These are phyloP conservation scores for Merluccius polli DNA, from an alignment of 2,797 vertebrate species.

Conservation along the genomic window DNA sequence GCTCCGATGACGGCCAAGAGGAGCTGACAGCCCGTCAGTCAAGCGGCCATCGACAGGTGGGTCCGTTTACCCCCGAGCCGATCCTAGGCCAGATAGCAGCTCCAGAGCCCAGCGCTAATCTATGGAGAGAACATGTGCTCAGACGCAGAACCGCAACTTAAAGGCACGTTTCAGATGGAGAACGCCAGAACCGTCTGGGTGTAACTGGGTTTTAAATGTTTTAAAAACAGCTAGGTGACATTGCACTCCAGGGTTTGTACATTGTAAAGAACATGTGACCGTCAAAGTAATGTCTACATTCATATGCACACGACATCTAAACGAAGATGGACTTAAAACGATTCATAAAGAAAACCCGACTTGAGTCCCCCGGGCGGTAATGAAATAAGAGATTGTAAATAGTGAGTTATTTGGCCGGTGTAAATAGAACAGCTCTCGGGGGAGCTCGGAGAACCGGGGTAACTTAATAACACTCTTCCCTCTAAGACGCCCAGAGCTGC, in stretches of 20 bases:
- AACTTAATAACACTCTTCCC: slow-evolving; percentile 47
- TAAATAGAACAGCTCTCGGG: slow-evolving; percentile 44
- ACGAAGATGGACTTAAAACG: slow-evolving; percentile 22
- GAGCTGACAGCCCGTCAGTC: slow-evolving; percentile 76
- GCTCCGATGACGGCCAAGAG: slow-evolving; percentile 57
- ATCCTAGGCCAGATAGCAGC: slow-evolving; percentile 63
- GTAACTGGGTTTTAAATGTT: neutral
- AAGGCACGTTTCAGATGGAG: neutral
- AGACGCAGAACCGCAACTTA: slow-evolving; percentile 25
- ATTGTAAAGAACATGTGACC: neutral
- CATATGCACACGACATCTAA: neutral
- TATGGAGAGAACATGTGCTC: slow-evolving; percentile 41
- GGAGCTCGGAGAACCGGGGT: slow-evolving; percentile 37
- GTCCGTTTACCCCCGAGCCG: slow-evolving; percentile 64
- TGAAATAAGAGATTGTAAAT: slow-evolving; percentile 44
- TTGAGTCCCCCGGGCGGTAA: slow-evolving; percentile 42
- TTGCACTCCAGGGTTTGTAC: neutral
- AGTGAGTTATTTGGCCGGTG: slow-evolving; percentile 33
- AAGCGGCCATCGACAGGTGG: slow-evolving; percentile 68
- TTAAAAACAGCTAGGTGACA: neutral
- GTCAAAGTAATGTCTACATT: neutral
- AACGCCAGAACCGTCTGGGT: neutral
- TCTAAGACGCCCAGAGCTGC: slow-evolving; percentile 46
- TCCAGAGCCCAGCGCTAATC: slow-evolving; percentile 53
- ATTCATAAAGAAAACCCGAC: slow-evolving; percentile 36